These are phyloP conservation scores for Pristiophorus japonicus DNA, from an alignment of 2,113 vertebrate species.

Conservation along the genomic window DNA sequence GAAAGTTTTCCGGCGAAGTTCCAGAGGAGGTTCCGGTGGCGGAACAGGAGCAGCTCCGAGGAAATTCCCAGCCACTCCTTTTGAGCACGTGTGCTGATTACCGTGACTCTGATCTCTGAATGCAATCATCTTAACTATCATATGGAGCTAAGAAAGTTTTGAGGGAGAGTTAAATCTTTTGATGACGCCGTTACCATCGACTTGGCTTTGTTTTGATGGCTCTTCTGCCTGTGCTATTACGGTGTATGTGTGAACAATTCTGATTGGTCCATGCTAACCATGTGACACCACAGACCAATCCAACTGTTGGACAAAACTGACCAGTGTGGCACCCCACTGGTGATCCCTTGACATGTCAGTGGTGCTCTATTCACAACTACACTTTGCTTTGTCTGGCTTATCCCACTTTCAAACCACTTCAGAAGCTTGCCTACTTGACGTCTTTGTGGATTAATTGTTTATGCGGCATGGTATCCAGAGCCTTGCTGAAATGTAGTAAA, in stretches of 20 bases:
- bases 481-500: neutral
- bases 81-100: neutral
- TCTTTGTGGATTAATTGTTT: neutral
- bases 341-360: neutral
- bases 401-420: neutral
- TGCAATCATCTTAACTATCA: neutral
- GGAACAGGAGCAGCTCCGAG: neutral
- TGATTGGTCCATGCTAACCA: neutral
- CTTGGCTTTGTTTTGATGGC: neutral
- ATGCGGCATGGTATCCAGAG: neutral
- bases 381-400: neutral
- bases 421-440: neutral
- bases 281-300: no score
- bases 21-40: neutral
- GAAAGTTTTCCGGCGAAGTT: neutral
- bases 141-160: neutral
- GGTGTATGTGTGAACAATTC: neutral
- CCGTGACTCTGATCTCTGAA: neutral
- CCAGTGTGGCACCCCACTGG: neutral
- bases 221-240: neutral
- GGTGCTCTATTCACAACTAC: neutral
- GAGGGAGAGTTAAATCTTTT: neutral
- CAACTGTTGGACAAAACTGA: neutral
- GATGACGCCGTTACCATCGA: neutral
- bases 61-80: neutral